Evolutionary conservation across 2,797 vertebrate species (phyloP), one percentile per base, ranked within the genome.

Genomic region (Anguilla obscura): DNA sequence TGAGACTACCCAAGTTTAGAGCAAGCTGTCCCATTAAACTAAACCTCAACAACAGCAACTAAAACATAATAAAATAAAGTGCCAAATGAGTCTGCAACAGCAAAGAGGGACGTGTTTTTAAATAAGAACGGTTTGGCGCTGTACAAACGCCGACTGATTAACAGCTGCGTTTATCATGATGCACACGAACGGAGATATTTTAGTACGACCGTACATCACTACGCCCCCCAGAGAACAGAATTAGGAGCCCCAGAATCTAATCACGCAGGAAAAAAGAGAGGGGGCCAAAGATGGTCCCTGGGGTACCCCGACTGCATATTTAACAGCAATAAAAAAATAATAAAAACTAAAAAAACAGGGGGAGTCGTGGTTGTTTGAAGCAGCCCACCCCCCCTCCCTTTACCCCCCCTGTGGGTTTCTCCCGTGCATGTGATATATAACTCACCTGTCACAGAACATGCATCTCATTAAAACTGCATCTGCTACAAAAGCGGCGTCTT

Each of bases 381-480:
- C 27, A 30, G 8, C 10, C n/a, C 30, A 10, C 14, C 74, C 16
- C 30, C 74, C 10, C 79, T 58, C 14, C 56, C 56, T 16, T 54
- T 14, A 54, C 52, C 8, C 12, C 87, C 87, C 79, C 87, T 12
- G 24, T n/a, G 9, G 80, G 21, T 91, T 91, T 88, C 5, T 88
- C 89, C 91, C 66, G 87, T 87, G 88, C 90, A 56, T 88, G 87
- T 91, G 90, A 88, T 40, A 40, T 40, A 40, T 90, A 91, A 89
- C 89, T 86, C 24, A 27, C 66, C 89, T 89, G 89, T 91, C 92
- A 92, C 76, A 86, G 88, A 45, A 36, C 88, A 87, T 56, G 36
- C 12, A 88, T 83, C n/a, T 92, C 84, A 89, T 94, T 94, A 92
- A 92, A 90, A 91, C 40, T 89, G 90, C 86, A 91, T 85, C 83